Conservation (phyloP, 92 coral and sea anemone genomes). For the Bergia sp. region DNA sequence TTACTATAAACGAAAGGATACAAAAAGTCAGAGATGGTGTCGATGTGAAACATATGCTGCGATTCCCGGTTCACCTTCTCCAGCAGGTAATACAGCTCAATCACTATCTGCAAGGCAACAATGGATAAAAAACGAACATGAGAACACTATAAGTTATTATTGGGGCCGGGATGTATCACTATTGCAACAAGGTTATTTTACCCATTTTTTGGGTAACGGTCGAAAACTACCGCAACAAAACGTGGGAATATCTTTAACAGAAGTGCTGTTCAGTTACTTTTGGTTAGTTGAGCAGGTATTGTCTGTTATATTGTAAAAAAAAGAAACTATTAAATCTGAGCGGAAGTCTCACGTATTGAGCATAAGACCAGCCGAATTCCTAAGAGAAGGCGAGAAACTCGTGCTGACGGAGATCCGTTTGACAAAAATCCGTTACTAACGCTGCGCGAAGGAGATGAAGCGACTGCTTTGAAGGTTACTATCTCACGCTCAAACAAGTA, state of each 20-base stretch:
- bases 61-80: slow-evolving; percentile 89
- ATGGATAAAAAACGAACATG: background rate
- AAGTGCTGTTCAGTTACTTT: no score
- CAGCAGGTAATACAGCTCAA: slow-evolving; percentile 85
- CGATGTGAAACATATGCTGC: slow-evolving; percentile 82
- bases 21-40: slow-evolving; percentile 97
- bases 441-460: slow-evolving; percentile 42
- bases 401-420: no score
- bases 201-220: no score
- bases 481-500: slow-evolving; percentile 66
- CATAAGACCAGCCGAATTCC: no score
- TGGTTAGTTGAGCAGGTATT: no score
- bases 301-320: no score
- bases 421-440: slow-evolving; percentile 44
- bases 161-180: background rate
- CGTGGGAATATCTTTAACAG: no score
- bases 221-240: no score
- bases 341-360: no score
- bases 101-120: slow-evolving; percentile 67
- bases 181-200: no score
- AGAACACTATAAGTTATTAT: background rate
- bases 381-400: no score
- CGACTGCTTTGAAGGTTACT: slow-evolving; percentile 65
- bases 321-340: no score
- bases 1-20: slow-evolving; percentile 71